These are phyloP conservation scores for Brachymystax lenok DNA, from an alignment of 2,797 vertebrate species.

Conservation along the genomic window DNA sequence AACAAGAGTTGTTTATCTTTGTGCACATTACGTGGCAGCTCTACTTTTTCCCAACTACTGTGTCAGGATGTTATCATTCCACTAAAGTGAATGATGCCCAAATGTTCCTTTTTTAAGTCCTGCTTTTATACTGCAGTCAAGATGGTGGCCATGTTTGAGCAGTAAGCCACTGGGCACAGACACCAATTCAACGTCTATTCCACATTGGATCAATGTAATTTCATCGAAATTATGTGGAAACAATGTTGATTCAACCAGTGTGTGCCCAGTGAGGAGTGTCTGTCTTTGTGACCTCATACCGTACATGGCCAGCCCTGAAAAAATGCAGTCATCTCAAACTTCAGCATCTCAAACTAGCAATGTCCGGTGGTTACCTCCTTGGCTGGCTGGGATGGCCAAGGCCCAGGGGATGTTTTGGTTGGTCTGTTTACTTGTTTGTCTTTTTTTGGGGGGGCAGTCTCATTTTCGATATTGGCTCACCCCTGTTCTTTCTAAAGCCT, in stretches of 20 bases:
- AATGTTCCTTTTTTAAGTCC: constrained; percentile 28
- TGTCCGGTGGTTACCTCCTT: constrained; percentile 59
- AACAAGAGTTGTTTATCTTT: not conserved
- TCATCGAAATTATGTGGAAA: no score
- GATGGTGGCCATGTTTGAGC: constrained; percentile 39
- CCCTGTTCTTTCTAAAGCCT: constrained; percentile 31
- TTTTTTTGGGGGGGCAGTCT: constrained; percentile 44
- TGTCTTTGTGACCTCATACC: constrained; percentile 23
- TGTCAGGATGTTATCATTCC: constrained; percentile 29
- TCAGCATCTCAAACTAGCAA: constrained; percentile 50
- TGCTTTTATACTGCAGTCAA: constrained; percentile 43
- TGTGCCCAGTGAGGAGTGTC: not conserved
- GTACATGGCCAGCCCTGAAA: constrained; percentile 51
- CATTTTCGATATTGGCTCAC: constrained; percentile 34
- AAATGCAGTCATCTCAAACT: constrained; percentile 51
- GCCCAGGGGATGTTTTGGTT: constrained; percentile 59
- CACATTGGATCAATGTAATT: no score
- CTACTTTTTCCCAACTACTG: not conserved
- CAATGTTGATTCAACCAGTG: no score
- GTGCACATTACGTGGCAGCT: constrained; percentile 7
- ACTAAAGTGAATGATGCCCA: constrained; percentile 19
- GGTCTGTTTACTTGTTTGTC: constrained; percentile 56
- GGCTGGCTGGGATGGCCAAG: constrained; percentile 38
- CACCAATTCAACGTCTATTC: no score
- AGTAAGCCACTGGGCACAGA: no score